Evolutionary conservation across 1,140 invertebrate species (phyloP), one percentile per base, ranked within the genome.

Genomic region (Rhyacophila brunnea): DNA sequence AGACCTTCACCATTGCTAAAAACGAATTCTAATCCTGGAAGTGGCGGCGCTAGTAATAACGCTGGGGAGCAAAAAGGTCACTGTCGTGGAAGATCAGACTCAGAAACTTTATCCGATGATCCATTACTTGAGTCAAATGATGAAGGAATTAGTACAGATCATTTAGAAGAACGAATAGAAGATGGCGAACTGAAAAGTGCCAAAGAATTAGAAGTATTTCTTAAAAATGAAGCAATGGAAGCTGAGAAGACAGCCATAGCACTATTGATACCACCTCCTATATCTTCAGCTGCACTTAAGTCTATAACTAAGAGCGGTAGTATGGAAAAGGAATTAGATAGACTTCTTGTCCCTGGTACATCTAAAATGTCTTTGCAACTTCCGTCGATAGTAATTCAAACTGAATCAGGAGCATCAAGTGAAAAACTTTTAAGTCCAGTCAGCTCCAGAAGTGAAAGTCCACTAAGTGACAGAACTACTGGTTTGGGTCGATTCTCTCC

Each of bases 361-460:
- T 48, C 50, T 11, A 81, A 79, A 67, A 71, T 77, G 20, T 71
- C 79, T 51, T 68, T 86, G 10, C 81, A 82, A 64, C 75, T 85
- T 20, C 86, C 86, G 17, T 76, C 80, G 1, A 87, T 86, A 40
- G 76, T 87, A 3, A 80, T 87, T 13, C 81, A 85, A 62, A 67
- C 70, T n/a, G 73, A 80, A 54, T 72, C 81, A 58, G 61, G 68
- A 40, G 55, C 43, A 15, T 59, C 65, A n/a, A 74, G 72, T 53
- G 83, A 82, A 66, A 80, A 83, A 66, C 76, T 77, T n/a, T 68
- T 84, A 17, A 86, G 85, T 65, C 88, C 88, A 6, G 87, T 89
- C 23, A 89, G 87, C 71, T 89, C 87, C 18, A 78, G 87, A 55
- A 88, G 87, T 68, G 88, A 90, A 71, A 89, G 86, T 70, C 87